A percentile compares a stretch with the other conserved stretches of the same genome.
Conservation (phyloP, 2,797 vertebrate species). For the Rhinoraja longicauda region DNA sequence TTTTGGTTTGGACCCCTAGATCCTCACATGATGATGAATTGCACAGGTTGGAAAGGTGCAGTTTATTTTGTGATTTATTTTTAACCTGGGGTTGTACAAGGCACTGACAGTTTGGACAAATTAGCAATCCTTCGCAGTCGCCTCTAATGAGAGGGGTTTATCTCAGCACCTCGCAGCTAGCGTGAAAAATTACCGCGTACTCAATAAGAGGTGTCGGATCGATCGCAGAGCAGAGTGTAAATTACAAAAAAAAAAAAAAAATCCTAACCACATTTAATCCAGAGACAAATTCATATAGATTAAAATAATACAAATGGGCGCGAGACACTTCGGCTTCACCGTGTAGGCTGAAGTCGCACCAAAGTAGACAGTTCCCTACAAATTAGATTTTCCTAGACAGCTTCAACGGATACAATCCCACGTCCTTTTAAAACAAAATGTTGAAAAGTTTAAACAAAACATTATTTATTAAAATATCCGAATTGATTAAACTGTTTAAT, state of each 20-base stretch:
- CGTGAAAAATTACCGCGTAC: constrained; percentile 79
- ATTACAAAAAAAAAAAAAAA: constrained; percentile 63
- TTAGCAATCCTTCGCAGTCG: constrained; percentile 79
- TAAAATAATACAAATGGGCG: constrained; percentile 32
- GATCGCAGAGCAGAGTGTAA: constrained; percentile 84
- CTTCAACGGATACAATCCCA: not conserved
- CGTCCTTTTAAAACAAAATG: not conserved
- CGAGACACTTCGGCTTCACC: constrained; percentile 20
- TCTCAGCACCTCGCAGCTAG: constrained; percentile 78
- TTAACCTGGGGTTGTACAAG: constrained; percentile 91
- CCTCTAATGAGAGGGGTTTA: constrained; percentile 96
- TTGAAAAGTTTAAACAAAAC: not conserved
- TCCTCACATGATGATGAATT: constrained; percentile 49
- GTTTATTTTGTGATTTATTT: constrained; percentile 87
- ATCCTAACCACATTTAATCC: constrained; percentile 44
- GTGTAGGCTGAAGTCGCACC: not conserved
- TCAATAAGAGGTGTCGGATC: constrained; percentile 84
- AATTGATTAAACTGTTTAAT: constrained; percentile 27
- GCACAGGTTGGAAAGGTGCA: constrained; percentile 66
- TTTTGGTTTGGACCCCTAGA: not conserved
- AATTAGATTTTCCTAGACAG: not conserved
- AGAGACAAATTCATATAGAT: constrained; percentile 38
- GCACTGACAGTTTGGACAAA: constrained; percentile 89
- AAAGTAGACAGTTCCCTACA: not conserved
- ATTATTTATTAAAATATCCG: not conserved